Conservation (phyloP, 1,140 invertebrate genomes). For the Drosophila simulans region DNA sequence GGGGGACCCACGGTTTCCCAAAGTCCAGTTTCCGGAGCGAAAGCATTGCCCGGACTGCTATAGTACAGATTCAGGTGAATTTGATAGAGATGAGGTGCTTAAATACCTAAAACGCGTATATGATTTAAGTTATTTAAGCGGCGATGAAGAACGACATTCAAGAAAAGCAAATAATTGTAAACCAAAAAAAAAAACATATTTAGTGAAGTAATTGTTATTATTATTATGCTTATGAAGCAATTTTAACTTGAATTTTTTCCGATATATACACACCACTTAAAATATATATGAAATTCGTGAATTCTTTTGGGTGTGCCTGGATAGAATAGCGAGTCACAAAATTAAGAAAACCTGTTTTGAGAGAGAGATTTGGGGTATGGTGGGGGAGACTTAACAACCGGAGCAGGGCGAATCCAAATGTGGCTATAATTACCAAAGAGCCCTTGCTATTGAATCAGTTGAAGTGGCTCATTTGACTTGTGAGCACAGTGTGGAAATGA, state of each 20-base stretch:
- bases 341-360: slow-evolving; percentile 35
- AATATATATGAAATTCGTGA: background rate
- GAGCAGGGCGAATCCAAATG: slow-evolving; percentile 26
- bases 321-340: slow-evolving; percentile 30
- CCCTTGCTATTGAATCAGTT: slow-evolving; percentile 47
- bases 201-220: background rate
- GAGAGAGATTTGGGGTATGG: slow-evolving; percentile 6
- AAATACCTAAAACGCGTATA: slow-evolving; percentile 30
- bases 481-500: slow-evolving; percentile 54
- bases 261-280: background rate
- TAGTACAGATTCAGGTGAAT: background rate
- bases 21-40: slow-evolving; percentile 92
- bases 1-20: slow-evolving; percentile 91
- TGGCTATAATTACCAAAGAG: slow-evolving; percentile 60
- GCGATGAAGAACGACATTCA: background rate
- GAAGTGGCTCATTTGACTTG: slow-evolving; percentile 47
- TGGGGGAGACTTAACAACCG: slow-evolving; percentile 31
- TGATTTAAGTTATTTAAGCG: slow-evolving; percentile 12
- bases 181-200: too few species aligned
- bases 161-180: background rate
- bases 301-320: slow-evolving; percentile 25
- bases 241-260: background rate
- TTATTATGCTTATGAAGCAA: background rate
- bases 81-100: slow-evolving; percentile 13
- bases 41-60: background rate